Evolutionary conservation across 2,888 invertebrate genomes (phyloP).

Genomic region (Lycophotia porphyrea): DNA sequence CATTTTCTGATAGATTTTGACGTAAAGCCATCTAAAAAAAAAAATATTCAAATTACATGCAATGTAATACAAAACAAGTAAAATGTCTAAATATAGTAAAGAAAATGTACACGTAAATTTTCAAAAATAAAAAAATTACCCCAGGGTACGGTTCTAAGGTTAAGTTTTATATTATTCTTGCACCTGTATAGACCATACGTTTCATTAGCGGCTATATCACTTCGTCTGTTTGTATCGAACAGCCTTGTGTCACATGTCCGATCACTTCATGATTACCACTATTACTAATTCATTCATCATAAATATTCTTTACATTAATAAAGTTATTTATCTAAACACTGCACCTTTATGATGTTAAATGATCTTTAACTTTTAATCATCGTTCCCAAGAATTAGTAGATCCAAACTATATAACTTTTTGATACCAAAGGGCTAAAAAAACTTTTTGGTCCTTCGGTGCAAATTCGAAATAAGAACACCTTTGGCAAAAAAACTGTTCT

Average conservation of each 20-base stretch:
- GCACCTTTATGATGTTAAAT: background rate
- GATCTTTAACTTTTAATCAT: background rate
- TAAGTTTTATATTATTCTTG: constrained; percentile 20
- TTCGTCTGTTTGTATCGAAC: constrained; percentile 39
- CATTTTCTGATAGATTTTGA: too few relatives aligned
- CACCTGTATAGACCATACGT: constrained; percentile 1
- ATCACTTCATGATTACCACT: constrained; percentile 43
- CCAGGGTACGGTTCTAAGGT: too few relatives aligned
- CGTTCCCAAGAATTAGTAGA: background rate
- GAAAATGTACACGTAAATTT: too few relatives aligned
- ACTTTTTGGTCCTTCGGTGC: background rate
- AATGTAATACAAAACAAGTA: too few relatives aligned
- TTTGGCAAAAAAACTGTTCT: background rate
- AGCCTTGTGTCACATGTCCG: constrained; percentile 45
- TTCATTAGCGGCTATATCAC: constrained; percentile 33
- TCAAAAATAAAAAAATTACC: too few relatives aligned
- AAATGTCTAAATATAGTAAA: too few relatives aligned
- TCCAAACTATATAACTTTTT: background rate
- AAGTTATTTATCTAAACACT: background rate
- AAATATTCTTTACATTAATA: constrained; percentile 31
- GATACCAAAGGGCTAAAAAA: background rate
- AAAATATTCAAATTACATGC: too few relatives aligned
- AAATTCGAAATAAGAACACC: background rate
- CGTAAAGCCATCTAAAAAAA: too few relatives aligned
- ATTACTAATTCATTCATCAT: constrained; percentile 41